Conservation (phyloP, 2,888 invertebrate genomes). For the Rhaphigaster nebulosa region DNA sequence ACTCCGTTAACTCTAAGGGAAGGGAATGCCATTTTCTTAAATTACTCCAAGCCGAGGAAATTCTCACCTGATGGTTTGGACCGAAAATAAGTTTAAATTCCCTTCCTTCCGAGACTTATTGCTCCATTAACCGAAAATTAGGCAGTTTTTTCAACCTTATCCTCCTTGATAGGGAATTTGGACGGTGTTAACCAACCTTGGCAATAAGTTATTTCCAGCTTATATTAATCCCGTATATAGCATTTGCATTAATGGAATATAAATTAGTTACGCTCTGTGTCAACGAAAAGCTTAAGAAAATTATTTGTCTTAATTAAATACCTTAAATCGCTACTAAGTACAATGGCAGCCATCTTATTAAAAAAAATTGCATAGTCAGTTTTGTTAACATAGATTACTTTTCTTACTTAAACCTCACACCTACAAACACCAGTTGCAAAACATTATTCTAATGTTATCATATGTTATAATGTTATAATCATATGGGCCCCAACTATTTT, state of each 20-base stretch:
- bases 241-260: not conserved
- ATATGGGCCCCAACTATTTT: no score
- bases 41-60: conserved; percentile 22
- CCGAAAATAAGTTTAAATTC: not conserved
- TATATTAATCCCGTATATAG: not conserved
- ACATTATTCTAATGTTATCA: no score
- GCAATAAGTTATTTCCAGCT: not conserved
- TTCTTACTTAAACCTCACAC: no score
- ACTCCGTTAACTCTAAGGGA: not conserved
- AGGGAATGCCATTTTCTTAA: conserved; percentile 25
- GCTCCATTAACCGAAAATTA: conserved; percentile 37
- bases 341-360: no score
- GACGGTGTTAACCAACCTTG: not conserved
- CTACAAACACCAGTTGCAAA: no score
- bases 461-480: no score
- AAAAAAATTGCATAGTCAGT: no score
- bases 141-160: not conserved
- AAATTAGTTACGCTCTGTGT: not conserved
- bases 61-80: not conserved
- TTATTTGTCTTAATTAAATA: not conserved
- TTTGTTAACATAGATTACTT: no score
- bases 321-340: no score
- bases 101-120: not conserved
- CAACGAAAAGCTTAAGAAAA: not conserved
- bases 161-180: not conserved